A percentile compares a stretch with the other conserved stretches of the same genome.
These are phyloP conservation scores for Drosophila teissieri DNA, from an alignment of 1,140 invertebrate genomes.

Conservation along the genomic window DNA sequence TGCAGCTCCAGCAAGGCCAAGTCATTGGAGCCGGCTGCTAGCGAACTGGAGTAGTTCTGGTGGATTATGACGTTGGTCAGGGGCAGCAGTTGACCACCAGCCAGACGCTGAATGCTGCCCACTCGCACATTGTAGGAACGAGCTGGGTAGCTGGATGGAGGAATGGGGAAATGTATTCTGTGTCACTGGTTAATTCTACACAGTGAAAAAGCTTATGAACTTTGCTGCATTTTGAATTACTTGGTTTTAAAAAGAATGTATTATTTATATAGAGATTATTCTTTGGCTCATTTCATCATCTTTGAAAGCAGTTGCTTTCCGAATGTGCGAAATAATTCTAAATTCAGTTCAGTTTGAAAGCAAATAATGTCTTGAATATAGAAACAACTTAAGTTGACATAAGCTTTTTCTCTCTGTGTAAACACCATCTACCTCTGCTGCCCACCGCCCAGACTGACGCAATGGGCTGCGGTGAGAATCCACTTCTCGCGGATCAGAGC, in stretches of 20 bases:
- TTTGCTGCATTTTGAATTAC: background rate
- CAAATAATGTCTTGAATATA: too few species aligned
- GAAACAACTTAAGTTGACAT: background rate
- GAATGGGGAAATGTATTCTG: background rate
- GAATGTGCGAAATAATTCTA: too few species aligned
- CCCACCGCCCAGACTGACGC: conserved; percentile 55
- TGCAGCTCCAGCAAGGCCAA: conserved; percentile 69
- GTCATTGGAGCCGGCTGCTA: conserved; percentile 50
- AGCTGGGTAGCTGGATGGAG: conserved; percentile 58
- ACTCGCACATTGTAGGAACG: conserved; percentile 50
- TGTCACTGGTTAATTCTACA: background rate
- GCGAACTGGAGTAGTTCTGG: conserved; percentile 25
- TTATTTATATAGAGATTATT: too few species aligned
- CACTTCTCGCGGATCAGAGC: conserved; percentile 34
- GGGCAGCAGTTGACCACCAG: conserved; percentile 58
- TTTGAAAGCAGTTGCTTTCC: too few species aligned
- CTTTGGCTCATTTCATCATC: too few species aligned
- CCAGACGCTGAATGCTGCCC: conserved; percentile 72
- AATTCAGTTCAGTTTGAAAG: too few species aligned
- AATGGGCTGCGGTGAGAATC: conserved; percentile 68
- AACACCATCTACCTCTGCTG: conserved; percentile 58
- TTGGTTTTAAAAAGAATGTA: background rate
- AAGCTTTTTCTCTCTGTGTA: background rate
- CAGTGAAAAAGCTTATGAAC: background rate
- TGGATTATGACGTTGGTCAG: conserved; percentile 62